Evolutionary conservation across 2,797 vertebrate genomes (phyloP).

Genomic region (Caiman crocodilus): DNA sequence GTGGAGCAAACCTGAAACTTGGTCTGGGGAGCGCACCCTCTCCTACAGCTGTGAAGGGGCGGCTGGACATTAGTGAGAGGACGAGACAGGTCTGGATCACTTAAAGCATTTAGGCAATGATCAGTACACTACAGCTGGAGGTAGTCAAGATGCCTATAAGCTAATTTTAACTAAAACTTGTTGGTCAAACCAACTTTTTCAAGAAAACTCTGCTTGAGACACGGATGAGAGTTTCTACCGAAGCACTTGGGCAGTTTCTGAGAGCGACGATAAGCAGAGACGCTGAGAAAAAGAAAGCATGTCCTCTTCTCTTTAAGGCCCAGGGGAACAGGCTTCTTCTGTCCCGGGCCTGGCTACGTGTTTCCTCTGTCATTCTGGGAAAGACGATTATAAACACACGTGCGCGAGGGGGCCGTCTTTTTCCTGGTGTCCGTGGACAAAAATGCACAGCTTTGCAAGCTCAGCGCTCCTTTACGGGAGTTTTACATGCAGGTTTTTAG

Average conservation of each 20-base stretch:
- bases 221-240: too few relatives aligned
- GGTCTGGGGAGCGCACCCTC: too few relatives aligned
- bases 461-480: neutral
- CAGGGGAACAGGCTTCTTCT: neutral
- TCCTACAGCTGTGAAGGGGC: neutral
- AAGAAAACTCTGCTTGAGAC: too few relatives aligned
- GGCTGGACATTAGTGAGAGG: neutral
- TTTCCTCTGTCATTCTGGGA: neutral
- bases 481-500: neutral
- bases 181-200: neutral
- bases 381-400: too few relatives aligned
- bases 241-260: too few relatives aligned
- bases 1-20: neutral
- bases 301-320: rapidly evolving
- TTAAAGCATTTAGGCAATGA: neutral
- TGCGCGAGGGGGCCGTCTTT: neutral
- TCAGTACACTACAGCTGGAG: neutral
- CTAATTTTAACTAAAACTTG: neutral
- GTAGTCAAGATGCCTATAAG: neutral
- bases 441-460: rapidly evolving
- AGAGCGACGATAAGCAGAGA: neutral
- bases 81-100: neutral
- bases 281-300: rapidly evolving
- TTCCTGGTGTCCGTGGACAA: neutral
- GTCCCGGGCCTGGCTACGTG: rapidly evolving